These are phyloP conservation scores for Tenebrosternarchus preto DNA, from an alignment of 2,113 vertebrate species.

Conservation along the genomic window DNA sequence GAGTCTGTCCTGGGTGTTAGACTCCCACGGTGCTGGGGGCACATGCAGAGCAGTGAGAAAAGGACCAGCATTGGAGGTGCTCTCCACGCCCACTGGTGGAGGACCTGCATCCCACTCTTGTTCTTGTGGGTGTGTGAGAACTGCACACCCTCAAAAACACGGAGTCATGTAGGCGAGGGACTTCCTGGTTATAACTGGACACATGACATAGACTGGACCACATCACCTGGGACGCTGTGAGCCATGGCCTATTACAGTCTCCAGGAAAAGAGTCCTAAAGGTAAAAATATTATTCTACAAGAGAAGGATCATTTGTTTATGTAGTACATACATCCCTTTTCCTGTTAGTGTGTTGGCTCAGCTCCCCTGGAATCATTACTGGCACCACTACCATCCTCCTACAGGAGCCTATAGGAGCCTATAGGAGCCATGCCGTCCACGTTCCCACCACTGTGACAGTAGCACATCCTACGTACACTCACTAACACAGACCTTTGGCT, in stretches of 20 bases:
- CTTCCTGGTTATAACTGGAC: conserved; percentile 42
- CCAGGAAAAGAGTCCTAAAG: conserved; percentile 7
- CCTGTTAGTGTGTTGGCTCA: too few species aligned
- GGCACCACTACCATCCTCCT: too few species aligned
- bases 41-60: conserved; percentile 74
- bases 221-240: background rate
- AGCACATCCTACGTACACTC: too few species aligned
- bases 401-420: too few species aligned
- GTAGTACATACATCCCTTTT: too few species aligned
- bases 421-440: too few species aligned
- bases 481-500: too few species aligned
- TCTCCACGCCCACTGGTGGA: too few species aligned
- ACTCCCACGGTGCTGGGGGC: conserved; percentile 70
- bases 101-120: conserved; percentile 48
- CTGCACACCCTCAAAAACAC: conserved; percentile 54
- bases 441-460: too few species aligned
- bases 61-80: conserved; percentile 63
- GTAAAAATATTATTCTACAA: background rate
- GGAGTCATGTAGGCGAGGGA: conserved; percentile 56
- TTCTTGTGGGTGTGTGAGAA: conserved; percentile 42
- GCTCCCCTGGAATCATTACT: too few species aligned
- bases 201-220: conserved; percentile 15
- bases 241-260: background rate
- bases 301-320: too few species aligned
- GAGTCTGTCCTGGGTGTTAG: conserved; percentile 77